Percentiles rank a stretch among this genome's conserved stretches.
Evolutionary conservation across 2,888 invertebrate species (phyloP).

Genomic region (Spodoptera littoralis): DNA sequence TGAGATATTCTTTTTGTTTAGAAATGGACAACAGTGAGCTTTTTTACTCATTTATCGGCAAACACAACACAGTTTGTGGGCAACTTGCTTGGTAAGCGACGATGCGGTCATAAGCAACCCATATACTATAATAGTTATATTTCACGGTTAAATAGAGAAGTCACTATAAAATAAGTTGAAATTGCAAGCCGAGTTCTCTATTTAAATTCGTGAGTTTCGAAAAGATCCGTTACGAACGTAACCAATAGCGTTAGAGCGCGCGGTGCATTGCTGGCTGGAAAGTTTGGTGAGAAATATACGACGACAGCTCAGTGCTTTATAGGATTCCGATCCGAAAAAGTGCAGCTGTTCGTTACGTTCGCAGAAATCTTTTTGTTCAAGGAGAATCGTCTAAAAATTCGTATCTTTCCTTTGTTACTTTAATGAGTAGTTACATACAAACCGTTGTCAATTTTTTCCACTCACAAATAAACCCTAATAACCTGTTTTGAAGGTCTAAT

Average conservation of each 20-base stretch:
- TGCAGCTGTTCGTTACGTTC: slow-evolving; percentile 1
- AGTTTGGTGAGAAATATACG: slow-evolving; percentile 17
- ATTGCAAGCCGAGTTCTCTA: not conserved
- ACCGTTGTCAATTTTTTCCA: not conserved
- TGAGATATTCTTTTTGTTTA: too few species aligned
- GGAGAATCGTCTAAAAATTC: not conserved
- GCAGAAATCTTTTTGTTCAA: not conserved
- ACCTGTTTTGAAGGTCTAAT: not conserved
- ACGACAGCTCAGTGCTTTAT: slow-evolving; percentile 12
- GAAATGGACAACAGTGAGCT: too few species aligned
- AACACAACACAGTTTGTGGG: too few species aligned
- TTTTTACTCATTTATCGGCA: too few species aligned
- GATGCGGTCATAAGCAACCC: too few species aligned
- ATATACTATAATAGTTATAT: too few species aligned
- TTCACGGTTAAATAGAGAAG: not conserved
- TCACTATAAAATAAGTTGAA: not conserved
- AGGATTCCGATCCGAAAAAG: slow-evolving; percentile 16
- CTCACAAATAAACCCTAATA: not conserved
- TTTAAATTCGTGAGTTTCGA: slow-evolving; percentile 1
- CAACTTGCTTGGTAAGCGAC: too few species aligned
- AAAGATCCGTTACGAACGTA: not conserved
- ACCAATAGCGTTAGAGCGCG: slow-evolving; percentile 7
- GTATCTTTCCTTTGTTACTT: not conserved
- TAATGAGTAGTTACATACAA: not conserved
- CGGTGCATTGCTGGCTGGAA: slow-evolving; percentile 15